These are phyloP conservation scores for Arge pagana DNA, from an alignment of 2,888 invertebrate genomes.

Conservation along the genomic window DNA sequence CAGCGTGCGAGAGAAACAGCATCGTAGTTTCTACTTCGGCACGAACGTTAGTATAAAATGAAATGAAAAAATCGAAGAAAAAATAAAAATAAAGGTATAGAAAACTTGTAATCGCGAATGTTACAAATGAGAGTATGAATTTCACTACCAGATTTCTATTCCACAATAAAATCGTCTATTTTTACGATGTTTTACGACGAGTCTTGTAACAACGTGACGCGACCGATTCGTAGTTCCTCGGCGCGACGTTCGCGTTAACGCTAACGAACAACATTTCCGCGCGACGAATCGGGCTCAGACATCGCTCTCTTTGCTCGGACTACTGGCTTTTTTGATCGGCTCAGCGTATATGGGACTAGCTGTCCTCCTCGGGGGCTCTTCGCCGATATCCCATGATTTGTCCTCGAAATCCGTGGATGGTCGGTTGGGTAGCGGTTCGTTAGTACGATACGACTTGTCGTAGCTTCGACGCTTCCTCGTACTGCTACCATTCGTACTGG, in stretches of 20 bases:
- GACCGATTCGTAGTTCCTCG: too few species aligned
- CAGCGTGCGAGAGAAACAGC: too few species aligned
- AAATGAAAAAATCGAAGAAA: too few species aligned
- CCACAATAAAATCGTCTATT: too few species aligned
- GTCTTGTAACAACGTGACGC: too few species aligned
- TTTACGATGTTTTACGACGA: too few species aligned
- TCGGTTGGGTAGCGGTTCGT: slow-evolving; percentile 77
- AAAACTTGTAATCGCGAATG: too few species aligned
- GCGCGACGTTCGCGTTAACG: too few species aligned
- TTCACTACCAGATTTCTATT: slow-evolving; percentile 43
- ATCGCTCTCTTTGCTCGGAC: slow-evolving; percentile 51
- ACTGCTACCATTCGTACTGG: slow-evolving; percentile 60
- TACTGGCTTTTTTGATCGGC: slow-evolving; percentile 42
- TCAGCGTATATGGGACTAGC: slow-evolving; percentile 38
- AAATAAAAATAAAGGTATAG: not conserved
- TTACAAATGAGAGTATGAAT: slow-evolving; percentile 8
- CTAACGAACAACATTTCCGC: not conserved
- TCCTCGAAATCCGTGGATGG: slow-evolving; percentile 81
- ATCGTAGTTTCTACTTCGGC: too few species aligned
- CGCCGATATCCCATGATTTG: slow-evolving; percentile 77
- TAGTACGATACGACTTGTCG: slow-evolving; percentile 81
- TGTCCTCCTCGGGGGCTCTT: slow-evolving; percentile 56
- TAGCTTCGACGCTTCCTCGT: slow-evolving; percentile 73
- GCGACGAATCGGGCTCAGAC: slow-evolving; percentile 36
- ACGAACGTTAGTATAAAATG: too few species aligned